Evolutionary conservation across 2,797 vertebrate species (phyloP), one percentile per base, ranked within the genome.

Genomic region (Poliocrania exsul): DNA sequence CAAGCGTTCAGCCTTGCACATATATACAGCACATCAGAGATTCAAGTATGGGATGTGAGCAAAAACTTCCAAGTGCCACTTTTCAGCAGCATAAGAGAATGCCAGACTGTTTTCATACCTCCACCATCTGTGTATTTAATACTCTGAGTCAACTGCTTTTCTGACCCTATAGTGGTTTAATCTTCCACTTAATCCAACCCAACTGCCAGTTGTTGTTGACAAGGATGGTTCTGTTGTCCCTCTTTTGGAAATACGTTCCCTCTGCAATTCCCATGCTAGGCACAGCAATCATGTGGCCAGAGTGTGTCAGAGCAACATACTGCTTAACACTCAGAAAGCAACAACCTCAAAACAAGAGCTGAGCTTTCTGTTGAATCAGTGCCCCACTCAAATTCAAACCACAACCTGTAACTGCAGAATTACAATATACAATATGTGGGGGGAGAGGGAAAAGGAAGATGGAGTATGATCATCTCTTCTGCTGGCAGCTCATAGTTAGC

Each of bases 391-490:
- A 89, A 87, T 20, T 33, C 74, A 83, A 90, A 84, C 54, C 2
- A 9, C 24, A 66, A 65, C 21, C 40, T 77, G 16, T 37, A 62
- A 70, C 31, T 71, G 46, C 3, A 6, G 29, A 74, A 81, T 10
- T 50, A n/a, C 0, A 1, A 80, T 16, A 33, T 33, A 38, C 2
- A 70, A 44, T 24, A n/a, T 3, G 9, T 0, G 18, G 19, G 0
- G 6, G 11, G 9, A 64, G 13, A 77, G 16, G 5, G 6, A 7
- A 47, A 80, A 75, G 13, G 33, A 57, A 82, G 80, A 89, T 2
- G 7, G 35, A 50, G 10, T 31, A 66, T 6, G 6, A 56, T 15
- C 11, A 44, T 9, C 21, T 90, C 31, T 50, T 75, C 54, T 75
- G 7, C 35, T 64, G 49, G 29, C 37, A 66, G 26, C 37, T 46